Evolutionary conservation across 2,888 invertebrate species (phyloP), one percentile per base, ranked within the genome.

Genomic region (Synanthedon vespiformis): DNA sequence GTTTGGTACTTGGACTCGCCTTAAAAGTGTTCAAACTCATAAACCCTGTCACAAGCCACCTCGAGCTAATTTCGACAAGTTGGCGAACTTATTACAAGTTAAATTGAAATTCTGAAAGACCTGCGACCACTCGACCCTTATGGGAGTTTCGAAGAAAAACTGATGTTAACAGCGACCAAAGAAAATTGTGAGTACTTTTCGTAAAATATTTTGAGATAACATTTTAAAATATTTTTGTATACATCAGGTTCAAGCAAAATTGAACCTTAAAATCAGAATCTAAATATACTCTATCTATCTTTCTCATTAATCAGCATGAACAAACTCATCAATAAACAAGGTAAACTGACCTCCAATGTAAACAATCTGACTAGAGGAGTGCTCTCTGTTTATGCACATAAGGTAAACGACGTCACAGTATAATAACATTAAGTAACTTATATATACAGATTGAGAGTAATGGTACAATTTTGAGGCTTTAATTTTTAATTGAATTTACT

Each of bases 51-150:
- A 16, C 22, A 50, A 53, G 22, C 18, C 41, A 22, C 51, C 53
- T 53, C 53, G 55, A 60, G 67, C 67, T 77, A 77, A 79, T 79
- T 80, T 74, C 67, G 64, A 69, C 70, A 68, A 77, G 64, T 78
- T 76, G 62, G 60, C 55, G 65, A 76, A 75, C 70, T 81, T 77
- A 76, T 76, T 77, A 72, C 73, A 80, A 81, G 77, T 80, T 81
- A 81, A 80, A 82, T 82, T 81, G 78, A 79, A 81, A 80, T 72
- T 75, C 65, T 62, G 64, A 66, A 72, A 67, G 69, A 69, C 63
- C 68, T 65, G 61, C 62, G 61, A 64, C 65, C 68, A 67, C 64
- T 62, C 61, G 58, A 57, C 59, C 53, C 57, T 56, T 61, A 56
- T 59, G 60, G 58, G 60, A 62, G 65, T 68, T 70, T 64, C 56